phyloP scores from a whole-genome alignment of 2,797 vertebrate genomes.

The Coranthus polyacanthus region DNA sequence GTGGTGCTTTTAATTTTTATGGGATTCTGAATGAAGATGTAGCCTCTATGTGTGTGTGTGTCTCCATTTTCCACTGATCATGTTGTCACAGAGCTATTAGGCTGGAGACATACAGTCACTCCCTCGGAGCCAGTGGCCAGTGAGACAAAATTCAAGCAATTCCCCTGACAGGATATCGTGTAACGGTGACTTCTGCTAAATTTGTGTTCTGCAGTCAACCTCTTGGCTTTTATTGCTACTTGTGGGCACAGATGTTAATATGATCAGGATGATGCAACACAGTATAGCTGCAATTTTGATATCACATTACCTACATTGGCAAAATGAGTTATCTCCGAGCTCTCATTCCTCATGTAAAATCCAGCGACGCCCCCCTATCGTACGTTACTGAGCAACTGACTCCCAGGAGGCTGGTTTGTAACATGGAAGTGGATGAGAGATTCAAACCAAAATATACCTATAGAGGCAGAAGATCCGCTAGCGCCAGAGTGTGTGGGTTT shows the following conservation, averaged over 20 bases:
- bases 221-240: conserved; percentile 60
- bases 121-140: conserved; percentile 60
- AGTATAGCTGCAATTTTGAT: conserved; percentile 53
- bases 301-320: conserved; percentile 65
- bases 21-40: conserved; percentile 34
- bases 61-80: conserved; percentile 60
- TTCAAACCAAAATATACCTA: conserved; percentile 71
- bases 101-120: conserved; percentile 65
- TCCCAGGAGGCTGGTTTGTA: conserved; percentile 67
- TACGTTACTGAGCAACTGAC: conserved; percentile 79
- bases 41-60: conserved; percentile 37
- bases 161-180: conserved; percentile 70
- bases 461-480: conserved; percentile 54
- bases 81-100: conserved; percentile 64
- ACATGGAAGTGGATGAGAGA: conserved; percentile 62
- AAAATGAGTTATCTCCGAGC: conserved; percentile 64
- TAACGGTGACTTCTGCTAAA: conserved; percentile 72
- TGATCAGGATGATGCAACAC: conserved; percentile 62
- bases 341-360: conserved; percentile 64
- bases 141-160: conserved; percentile 67
- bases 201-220: conserved; percentile 63
- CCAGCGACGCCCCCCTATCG: conserved; percentile 60
- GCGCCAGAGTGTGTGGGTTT: conserved; percentile 73
- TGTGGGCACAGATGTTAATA: conserved; percentile 70
- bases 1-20: conserved; percentile 26